phyloP scores from a whole-genome alignment of 2,888 invertebrate species.

The Zaprionus obscuricornis region DNA sequence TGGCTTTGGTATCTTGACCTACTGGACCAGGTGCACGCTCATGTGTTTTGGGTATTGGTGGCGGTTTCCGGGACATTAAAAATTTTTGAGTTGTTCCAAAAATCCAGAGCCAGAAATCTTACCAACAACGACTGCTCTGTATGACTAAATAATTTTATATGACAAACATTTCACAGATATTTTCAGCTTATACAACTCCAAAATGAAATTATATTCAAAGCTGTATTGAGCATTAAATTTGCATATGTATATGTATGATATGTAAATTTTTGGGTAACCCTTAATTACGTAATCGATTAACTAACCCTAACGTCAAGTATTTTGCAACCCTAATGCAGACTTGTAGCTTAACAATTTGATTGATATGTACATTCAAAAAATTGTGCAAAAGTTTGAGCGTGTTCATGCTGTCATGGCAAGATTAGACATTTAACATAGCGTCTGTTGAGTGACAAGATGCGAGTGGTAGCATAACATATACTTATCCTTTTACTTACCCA shows the following conservation, averaged over 20 bases:
- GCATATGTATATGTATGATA: too few species aligned
- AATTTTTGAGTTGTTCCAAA: not conserved
- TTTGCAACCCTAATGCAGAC: not conserved
- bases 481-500: slow-evolving; percentile 11
- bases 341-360: slow-evolving; percentile 57
- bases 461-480: slow-evolving; percentile 30
- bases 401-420: slow-evolving; percentile 26
- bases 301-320: slow-evolving; percentile 22
- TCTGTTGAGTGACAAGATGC: slow-evolving; percentile 36
- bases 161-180: slow-evolving; percentile 2
- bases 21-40: slow-evolving; percentile 55
- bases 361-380: slow-evolving; percentile 45
- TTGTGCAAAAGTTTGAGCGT: slow-evolving; percentile 6
- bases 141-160: too few species aligned
- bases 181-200: too few species aligned
- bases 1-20: slow-evolving; percentile 58
- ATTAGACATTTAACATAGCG: slow-evolving; percentile 46
- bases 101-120: slow-evolving; percentile 28
- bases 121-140: not conserved
- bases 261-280: slow-evolving; percentile 1
- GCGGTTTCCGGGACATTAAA: slow-evolving; percentile 40
- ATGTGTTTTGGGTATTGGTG: slow-evolving; percentile 59
- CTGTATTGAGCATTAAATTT: too few species aligned
- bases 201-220: too few species aligned
- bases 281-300: too few species aligned